Base-by-base conservation (phyloP, 1,140 invertebrate genomes). In the Battus philenor region DNA sequence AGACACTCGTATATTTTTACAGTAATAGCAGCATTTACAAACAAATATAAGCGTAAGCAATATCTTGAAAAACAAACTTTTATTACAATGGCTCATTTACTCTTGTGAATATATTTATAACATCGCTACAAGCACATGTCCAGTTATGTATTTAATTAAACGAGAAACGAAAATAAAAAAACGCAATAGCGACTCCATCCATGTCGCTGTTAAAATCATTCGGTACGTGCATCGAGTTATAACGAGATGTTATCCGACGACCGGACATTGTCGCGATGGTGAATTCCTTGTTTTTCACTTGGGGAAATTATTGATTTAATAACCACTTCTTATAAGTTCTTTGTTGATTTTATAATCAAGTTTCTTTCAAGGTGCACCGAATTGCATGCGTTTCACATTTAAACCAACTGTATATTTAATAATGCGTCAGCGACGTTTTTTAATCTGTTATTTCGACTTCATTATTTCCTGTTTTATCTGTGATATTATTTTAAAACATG, bases 231-330 rank as follows among this genome's bases (percentile, higher is more conserved):
- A 27, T 41, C 13, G 38, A 41, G 24, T 41, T 13, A 9, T 27
- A 41, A 41, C 24, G n/a, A 27, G 38, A 34, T 34, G 17, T 34
- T 34, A 34, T 27, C 38, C 22, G 24, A 41, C 12, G 24, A 13
- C 8, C 38, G 13, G 38, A 27, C 38, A 41, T 41, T 41, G 38
- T 24, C 29, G 11, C 8, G 16, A 7, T 16, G 38, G 16, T 27
- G 16, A 34, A 27, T 27, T 16, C 8, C 24, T 41, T 41, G 27
- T 41, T 3, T 16, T 26, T 39, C 24, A 10, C n/a, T 27, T 16
- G 12, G 13, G 24, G 16, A 41, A 41, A 41, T 41, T 41, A 41
- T 17, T 29, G 38, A 41, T 41, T 41, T 29, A 41, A 41, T 41
- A 41, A 41, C 24, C 8, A 9, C 9, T 41, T 41, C 38, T 41